Evolutionary conservation across 1,140 invertebrate genomes (phyloP).

Genomic region (Rhagoletis zephyria): DNA sequence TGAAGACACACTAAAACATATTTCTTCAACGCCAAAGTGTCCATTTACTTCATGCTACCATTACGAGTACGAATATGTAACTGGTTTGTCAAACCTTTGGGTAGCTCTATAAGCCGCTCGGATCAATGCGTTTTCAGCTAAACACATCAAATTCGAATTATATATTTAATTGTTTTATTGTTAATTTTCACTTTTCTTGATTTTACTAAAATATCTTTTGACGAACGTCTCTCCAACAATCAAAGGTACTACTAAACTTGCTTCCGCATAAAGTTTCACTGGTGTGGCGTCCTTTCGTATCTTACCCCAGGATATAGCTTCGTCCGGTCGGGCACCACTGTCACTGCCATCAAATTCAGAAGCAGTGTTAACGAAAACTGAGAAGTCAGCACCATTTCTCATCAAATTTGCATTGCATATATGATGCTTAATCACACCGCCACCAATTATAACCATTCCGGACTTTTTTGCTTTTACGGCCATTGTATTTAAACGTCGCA

Average conservation of each 20-base stretch:
- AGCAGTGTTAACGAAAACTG: conserved; percentile 97
- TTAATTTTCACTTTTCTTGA: not conserved
- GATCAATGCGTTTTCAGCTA: too few species aligned
- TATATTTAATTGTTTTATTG: too few species aligned
- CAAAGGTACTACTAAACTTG: conserved; percentile 94
- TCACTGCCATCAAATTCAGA: conserved; percentile 99
- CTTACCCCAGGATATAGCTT: conserved; percentile 99
- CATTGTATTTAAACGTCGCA: conserved; percentile 91
- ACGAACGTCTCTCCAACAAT: conserved; percentile 97
- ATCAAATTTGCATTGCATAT: conserved; percentile 98
- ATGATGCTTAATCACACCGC: conserved; percentile 98
- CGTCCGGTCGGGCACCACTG: conserved; percentile 96
- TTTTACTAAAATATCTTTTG: conserved; percentile 71
- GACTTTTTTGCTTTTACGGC: conserved; percentile 93
- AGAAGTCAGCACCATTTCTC: conserved; percentile 98
- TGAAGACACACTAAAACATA: too few species aligned
- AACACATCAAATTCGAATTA: too few species aligned
- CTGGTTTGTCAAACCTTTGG: too few species aligned
- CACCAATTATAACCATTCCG: conserved; percentile 98
- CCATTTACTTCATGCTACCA: too few species aligned
- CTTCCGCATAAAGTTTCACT: conserved; percentile 97
- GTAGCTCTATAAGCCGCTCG: too few species aligned
- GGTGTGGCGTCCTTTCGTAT: conserved; percentile 90
- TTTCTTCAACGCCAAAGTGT: too few species aligned
- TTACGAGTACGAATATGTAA: too few species aligned